Evolutionary conservation across 1,140 invertebrate species (phyloP).

Genomic region (Leptonema lineaticorne): DNA sequence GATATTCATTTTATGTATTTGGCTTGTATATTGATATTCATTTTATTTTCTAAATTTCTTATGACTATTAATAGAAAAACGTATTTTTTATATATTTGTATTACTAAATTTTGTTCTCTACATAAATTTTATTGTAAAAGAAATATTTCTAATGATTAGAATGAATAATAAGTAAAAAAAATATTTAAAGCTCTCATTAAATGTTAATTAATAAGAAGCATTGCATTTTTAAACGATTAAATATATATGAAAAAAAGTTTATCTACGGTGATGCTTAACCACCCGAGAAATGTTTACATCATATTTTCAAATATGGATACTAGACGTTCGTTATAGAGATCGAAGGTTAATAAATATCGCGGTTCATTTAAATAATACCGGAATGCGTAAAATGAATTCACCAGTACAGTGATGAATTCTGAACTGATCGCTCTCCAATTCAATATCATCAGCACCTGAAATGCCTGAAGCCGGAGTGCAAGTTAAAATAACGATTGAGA

Average conservation of each 20-base stretch:
- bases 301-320: constrained; percentile 1
- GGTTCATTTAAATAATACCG: neutral
- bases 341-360: constrained; percentile 8
- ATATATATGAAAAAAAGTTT: neutral
- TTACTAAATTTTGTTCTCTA: too few species aligned
- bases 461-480: constrained; percentile 3
- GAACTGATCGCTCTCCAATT: constrained; percentile 3
- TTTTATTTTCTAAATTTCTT: too few species aligned
- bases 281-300: neutral
- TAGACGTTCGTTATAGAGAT: neutral
- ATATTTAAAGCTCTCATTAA: too few species aligned
- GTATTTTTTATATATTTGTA: too few species aligned
- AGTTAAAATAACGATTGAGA: constrained; percentile 1
- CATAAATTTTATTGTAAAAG: too few species aligned
- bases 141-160: too few species aligned
- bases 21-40: too few species aligned
- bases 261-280: neutral
- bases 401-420: neutral
- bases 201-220: too few species aligned
- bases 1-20: too few species aligned
- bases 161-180: too few species aligned
- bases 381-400: constrained; percentile 7
- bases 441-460: neutral
- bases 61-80: too few species aligned
- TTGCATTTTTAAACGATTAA: neutral